Conservation (phyloP, 2,113 vertebrate species). For the Orycteropus afer region DNA sequence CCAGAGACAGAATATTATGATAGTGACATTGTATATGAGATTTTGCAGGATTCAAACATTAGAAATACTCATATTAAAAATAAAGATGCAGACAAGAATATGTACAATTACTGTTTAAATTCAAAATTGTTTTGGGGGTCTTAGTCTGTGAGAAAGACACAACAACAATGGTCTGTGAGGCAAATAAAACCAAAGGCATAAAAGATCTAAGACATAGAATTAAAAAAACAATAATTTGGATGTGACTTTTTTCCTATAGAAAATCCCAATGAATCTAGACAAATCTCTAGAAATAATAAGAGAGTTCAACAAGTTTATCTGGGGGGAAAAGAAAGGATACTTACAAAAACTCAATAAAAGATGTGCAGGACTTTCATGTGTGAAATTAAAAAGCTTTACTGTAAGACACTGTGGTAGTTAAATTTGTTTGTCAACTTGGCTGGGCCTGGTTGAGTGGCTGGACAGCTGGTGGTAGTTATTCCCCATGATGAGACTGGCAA, state of each 20-base stretch:
- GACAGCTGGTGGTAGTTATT: no score
- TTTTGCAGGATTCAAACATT: background rate
- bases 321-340: background rate
- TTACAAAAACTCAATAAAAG: background rate
- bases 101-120: background rate
- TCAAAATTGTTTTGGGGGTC: background rate
- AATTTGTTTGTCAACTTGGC: no score
- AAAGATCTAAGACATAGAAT: background rate
- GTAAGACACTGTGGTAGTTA: no score
- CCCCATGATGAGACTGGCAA: no score
- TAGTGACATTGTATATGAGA: background rate
- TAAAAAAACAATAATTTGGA: background rate
- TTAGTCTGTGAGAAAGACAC: background rate
- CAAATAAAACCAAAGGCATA: background rate
- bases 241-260: background rate
- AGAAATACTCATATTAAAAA: slow-evolving; percentile 13
- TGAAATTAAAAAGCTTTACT: slow-evolving; percentile 26
- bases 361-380: background rate
- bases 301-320: background rate
- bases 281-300: background rate
- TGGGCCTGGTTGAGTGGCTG: no score
- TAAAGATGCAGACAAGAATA: background rate
- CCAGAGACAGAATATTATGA: background rate
- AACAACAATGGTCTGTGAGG: background rate
- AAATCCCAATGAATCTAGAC: background rate